Base-by-base conservation (phyloP, 2,797 vertebrate species). In the Gymnocypris eckloni region DNA sequence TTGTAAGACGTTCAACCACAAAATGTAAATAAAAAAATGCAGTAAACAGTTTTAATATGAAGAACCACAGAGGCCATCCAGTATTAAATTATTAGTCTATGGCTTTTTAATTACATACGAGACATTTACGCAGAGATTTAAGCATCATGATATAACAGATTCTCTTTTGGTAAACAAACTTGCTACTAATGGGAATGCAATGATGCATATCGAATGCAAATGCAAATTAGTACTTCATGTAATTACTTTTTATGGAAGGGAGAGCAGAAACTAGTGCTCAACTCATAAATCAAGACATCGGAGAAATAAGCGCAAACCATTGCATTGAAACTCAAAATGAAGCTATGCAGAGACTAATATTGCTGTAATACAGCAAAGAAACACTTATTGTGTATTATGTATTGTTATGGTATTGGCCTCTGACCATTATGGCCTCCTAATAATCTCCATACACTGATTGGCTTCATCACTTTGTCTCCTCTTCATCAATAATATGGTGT, bases 101-200 rank as follows among this genome's bases (percentile, higher is more conserved):
- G 33, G 33, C 59, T 54, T 83, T 83, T 76, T 43, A 84, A 84
- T 84, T 69, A 76, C 56, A 66, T 25, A 22, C 0, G 6, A 77
- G 48, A 54, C 37, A 84, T 54, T 83, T 52, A 83, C 13, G 6
- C 43, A 69, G 56, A 75, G 45, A 67, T 52, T 77, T 83, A 64
- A 37, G 25, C 71, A 75, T 64, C 48, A 75, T 73, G 28, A 83
- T 52, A 83, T 28, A 76, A 76, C 22, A 52, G 59, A 64, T 50
- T 37, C 9, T 52, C 54, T 61, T 83, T 39, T n/a, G n/a, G 48
- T 72, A 79, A 83, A 83, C 86, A 83, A 61, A 45, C 39, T 61
- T 52, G 54, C 7, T 37, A 39, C n/a, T 84, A 75, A 81, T 80
- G 69, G n/a, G 28, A 33, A 82, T 66, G 39, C 54, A 87, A 56